Base-by-base conservation (phyloP, 64 coral and sea anemone species). In the Anthopleura sola region DNA sequence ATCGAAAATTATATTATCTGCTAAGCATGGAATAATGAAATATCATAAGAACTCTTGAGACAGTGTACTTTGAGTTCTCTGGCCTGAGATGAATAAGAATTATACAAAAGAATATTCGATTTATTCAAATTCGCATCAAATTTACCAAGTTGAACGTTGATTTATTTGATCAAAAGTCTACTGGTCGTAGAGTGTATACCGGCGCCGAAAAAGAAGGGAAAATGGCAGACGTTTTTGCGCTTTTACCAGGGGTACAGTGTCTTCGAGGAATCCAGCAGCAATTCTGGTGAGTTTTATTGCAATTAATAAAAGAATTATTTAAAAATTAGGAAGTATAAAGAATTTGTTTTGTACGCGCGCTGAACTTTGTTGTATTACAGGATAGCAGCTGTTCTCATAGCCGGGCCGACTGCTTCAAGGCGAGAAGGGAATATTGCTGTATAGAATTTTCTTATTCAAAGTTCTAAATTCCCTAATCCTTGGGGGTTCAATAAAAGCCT, bases 191-290 rank as follows among this genome's bases (percentile, higher is more conserved):
- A 51, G 1, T 16, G 3, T 11, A 11, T 3, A 48, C 20, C 6
- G 9, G 6, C 6, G 5, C 4, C 7, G 62, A 26, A 26, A 34
- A 71, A 31, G 10, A 32, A 18, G 16, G 21, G 1, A 5, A 23
- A 10, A 79, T 79, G 76, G 76, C 36, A 3, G 76, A 79, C 21
- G 76, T 79, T 13, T 79, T 79, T 48, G 44, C 37, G 20, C 76
- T 79, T 44, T 37, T 79, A 23, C 76, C 76, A 46, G 76, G 76
- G 34, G 31, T 79, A 18, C 76, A 79, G 37, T 79, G 76, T 23
- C 76, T 79, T 48, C 76, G 76, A 11, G 24, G 15, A 46, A 20
- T 79, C 5, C 36, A 48, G 18, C 37, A 79, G 18, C 37, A 47
- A 44, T 15, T 37, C 36, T 79, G 76, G 76, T 79, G 31, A 79